Percentiles rank a stretch among this genome's conserved stretches.
Conservation (phyloP, 2,888 invertebrate species). For the Platycnemis pennipes region DNA sequence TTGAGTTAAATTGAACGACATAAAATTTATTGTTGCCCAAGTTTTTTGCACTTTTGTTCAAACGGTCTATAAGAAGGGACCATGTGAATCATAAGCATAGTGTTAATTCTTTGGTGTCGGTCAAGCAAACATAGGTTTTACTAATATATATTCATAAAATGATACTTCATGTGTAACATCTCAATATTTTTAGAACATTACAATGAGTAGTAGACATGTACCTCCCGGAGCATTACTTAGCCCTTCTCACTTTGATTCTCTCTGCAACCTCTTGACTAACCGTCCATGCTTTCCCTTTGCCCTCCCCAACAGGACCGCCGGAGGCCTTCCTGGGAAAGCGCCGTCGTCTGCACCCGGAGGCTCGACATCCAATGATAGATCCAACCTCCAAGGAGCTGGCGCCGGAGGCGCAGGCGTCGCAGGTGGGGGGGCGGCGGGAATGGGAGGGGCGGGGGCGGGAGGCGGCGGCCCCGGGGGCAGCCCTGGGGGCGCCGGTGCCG, state of each 20-base stretch:
- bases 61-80: too few relatives aligned
- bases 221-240: neutral
- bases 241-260: neutral
- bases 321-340: constrained; percentile 80
- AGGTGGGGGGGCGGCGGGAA: constrained; percentile 23
- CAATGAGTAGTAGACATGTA: too few relatives aligned
- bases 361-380: constrained; percentile 34
- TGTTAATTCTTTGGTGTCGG: too few relatives aligned
- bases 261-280: neutral
- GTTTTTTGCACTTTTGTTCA: too few relatives aligned
- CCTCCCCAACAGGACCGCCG: constrained; percentile 72
- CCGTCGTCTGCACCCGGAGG: constrained; percentile 16
- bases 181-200: too few relatives aligned
- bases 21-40: too few relatives aligned
- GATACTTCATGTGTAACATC: too few relatives aligned
- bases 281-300: constrained; percentile 63
- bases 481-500: constrained; percentile 77
- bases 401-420: constrained; percentile 81
- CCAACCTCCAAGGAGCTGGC: constrained; percentile 87
- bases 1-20: too few relatives aligned
- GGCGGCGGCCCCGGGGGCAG: constrained; percentile 72
- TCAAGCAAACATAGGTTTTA: too few relatives aligned
- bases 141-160: too few relatives aligned
- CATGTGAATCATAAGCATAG: too few relatives aligned
- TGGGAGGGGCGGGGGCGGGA: constrained; percentile 37